A percentile compares a stretch with the other conserved stretches of the same genome.
These are phyloP conservation scores for Drosophila infuscata DNA, from an alignment of 2,888 invertebrate genomes.

Conservation along the genomic window DNA sequence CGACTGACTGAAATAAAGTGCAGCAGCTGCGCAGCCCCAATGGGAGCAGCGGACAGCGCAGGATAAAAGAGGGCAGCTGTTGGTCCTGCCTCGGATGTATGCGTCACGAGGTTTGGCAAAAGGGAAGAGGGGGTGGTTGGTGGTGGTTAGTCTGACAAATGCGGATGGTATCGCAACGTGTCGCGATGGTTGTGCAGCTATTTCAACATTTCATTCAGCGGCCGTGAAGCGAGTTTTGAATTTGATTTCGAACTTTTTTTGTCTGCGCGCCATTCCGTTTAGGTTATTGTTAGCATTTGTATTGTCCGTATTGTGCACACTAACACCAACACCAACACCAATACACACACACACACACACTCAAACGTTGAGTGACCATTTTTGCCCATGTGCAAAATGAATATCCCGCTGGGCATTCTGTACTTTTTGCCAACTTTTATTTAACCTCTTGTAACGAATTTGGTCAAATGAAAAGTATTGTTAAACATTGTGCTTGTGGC, in stretches of 20 bases:
- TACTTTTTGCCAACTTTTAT: not conserved
- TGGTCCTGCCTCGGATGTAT: constrained; percentile 14
- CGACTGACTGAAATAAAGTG: constrained; percentile 76
- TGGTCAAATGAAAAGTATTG: constrained; percentile 16
- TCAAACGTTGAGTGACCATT: constrained; percentile 16
- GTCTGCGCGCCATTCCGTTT: constrained; percentile 14
- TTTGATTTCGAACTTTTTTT: constrained; percentile 53
- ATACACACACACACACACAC: constrained; percentile 4
- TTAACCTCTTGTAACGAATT: not conserved
- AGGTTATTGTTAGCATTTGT: constrained; percentile 46
- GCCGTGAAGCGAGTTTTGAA: constrained; percentile 64
- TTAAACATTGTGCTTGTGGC: constrained; percentile 1
- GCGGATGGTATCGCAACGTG: constrained; percentile 36
- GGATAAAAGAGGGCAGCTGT: constrained; percentile 31
- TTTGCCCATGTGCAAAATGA: constrained; percentile 31
- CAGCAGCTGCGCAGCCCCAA: constrained; percentile 72
- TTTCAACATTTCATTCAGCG: constrained; percentile 77
- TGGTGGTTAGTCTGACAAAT: constrained; percentile 42
- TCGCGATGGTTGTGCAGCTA: constrained; percentile 41
- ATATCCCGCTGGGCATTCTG: constrained; percentile 7
- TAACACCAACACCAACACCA: constrained; percentile 13
- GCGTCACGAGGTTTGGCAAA: not conserved
- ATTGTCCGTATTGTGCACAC: constrained; percentile 30
- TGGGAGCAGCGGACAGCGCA: constrained; percentile 28
- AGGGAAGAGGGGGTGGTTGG: not conserved